phyloP scores from a whole-genome alignment of 1,140 invertebrate species.

The Hetaerina americana region DNA sequence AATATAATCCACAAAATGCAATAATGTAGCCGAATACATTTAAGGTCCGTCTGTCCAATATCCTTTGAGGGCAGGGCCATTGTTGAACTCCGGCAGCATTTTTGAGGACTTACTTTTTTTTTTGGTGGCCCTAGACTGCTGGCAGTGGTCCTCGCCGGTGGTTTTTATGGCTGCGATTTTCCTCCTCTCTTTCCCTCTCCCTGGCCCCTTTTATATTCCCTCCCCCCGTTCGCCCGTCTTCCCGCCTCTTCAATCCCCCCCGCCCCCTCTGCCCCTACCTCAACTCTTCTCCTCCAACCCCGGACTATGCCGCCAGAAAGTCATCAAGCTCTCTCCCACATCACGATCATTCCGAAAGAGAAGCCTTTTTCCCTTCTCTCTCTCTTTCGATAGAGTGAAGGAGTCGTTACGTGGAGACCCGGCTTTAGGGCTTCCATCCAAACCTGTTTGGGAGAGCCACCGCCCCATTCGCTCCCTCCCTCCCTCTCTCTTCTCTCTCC shows the following conservation, averaged over 20 bases:
- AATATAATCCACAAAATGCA: no score
- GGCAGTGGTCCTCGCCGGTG: no score
- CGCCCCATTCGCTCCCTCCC: neutral
- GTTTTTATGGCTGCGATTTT: no score
- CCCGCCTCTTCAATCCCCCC: neutral
- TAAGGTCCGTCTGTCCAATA: no score
- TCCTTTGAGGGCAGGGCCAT: no score
- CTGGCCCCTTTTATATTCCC: neutral
- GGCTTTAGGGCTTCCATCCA: neutral
- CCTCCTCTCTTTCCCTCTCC: neutral
- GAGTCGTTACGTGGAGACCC: neutral
- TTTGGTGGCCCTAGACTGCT: no score
- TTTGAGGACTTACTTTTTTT: no score
- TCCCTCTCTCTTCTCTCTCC: neutral
- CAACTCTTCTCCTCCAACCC: neutral
- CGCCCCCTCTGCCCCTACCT: neutral
- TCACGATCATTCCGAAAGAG: neutral
- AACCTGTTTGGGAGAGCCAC: neutral
- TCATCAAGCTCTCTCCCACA: neutral
- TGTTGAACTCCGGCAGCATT: no score
- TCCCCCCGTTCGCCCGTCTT: neutral
- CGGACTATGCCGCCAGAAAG: no score
- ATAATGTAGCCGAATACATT: no score
- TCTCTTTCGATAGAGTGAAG: no score
- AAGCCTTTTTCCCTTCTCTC: no score